Evolutionary conservation across 2,113 vertebrate genomes (phyloP).

Genomic region (Puntigrus tetrazona): DNA sequence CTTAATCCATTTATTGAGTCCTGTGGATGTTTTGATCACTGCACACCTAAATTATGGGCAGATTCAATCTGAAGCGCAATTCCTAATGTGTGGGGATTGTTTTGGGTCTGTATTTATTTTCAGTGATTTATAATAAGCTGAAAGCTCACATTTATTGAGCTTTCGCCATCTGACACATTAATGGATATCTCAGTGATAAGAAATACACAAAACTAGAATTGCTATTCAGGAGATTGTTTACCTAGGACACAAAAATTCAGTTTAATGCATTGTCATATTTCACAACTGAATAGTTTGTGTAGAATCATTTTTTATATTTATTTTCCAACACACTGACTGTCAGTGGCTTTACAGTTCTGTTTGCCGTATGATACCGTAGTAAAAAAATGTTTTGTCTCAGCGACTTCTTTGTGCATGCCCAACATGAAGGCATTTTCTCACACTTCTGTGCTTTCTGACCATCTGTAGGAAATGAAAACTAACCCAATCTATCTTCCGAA

Average conservation of each 20-base stretch:
- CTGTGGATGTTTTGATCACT: constrained; percentile 51
- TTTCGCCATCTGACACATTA: constrained; percentile 1
- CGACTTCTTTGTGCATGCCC: background rate
- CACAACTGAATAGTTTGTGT: background rate
- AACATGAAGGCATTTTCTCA: background rate
- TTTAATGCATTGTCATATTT: background rate
- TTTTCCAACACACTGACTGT: background rate
- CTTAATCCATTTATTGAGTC: constrained; percentile 50
- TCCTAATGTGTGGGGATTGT: constrained; percentile 36
- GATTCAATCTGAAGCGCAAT: constrained; percentile 47
- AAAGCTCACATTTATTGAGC: constrained; percentile 10
- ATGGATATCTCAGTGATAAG: background rate
- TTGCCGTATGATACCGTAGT: background rate
- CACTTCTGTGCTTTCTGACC: background rate
- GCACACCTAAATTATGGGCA: constrained; percentile 44
- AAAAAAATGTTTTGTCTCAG: background rate
- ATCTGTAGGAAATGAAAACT: background rate
- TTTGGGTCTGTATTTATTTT: constrained; percentile 39
- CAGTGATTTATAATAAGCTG: background rate
- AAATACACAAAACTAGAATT: background rate
- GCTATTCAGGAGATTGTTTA: background rate
- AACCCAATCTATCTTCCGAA: background rate
- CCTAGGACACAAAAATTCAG: background rate
- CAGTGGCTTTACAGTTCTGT: background rate
- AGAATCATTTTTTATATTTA: background rate